Evolutionary conservation across 2,888 invertebrate genomes (phyloP), one percentile per base, ranked within the genome.

Genomic region (Caenorhabditis afra): DNA sequence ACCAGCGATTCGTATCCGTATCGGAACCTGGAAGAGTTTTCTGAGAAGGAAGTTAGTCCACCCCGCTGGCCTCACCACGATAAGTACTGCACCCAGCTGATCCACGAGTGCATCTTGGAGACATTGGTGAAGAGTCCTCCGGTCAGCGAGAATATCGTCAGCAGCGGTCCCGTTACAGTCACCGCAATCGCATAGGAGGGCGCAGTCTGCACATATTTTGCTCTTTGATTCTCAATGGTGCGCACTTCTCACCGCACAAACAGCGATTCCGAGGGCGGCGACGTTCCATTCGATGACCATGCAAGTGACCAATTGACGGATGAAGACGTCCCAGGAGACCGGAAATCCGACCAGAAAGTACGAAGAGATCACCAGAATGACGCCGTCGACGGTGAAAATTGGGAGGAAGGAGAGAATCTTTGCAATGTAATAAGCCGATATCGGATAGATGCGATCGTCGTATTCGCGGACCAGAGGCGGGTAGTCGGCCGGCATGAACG

Each of bases 381-480:
- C 90, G 0, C 97, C 96, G 58, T 96, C 94, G 11, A 94, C 92
- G 0, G 95, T 92, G 90, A 96, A 96, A 41, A 96, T 93, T 0
- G 96, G 97, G 0, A 95, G 53, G 65, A 86, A 87, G 1, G 87
- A 74, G n/a, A 52, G 22, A 3, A 88, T 84, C 79, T 82, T 85
- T 8, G 86, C 85, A 5, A 86, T 41, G 79, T 87, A 88, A 68
- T 88, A 89, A 23, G 78, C 76, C 4, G 75, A 74, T n/a, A 88
- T 94, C 57, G 96, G 93, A 88, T 97, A 97, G 93, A 96, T 94
- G 29, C 96, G 95, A 90, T 95, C 95, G 82, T 94, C 93, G 87
- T 96, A 94, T 90, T 97, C 97, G n/a, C 96, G 92, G 81, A 95
- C 93, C 90, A 96, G 95, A 75, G 96, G 94, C 0, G 96, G 95